Evolutionary conservation across 2,113 vertebrate species (phyloP).

Genomic region (Spea bombifrons): DNA sequence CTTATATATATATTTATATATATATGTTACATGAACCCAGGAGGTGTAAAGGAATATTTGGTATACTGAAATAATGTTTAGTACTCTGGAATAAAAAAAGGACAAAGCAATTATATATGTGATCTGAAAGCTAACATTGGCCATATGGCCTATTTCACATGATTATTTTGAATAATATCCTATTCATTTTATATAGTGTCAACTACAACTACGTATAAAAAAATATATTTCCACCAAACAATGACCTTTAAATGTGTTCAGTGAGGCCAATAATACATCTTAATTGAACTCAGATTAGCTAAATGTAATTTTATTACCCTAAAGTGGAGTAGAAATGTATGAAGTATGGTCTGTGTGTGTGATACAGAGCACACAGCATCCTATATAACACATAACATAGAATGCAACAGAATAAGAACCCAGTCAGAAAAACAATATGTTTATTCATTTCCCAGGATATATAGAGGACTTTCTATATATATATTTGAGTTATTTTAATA

Average conservation of each 20-base stretch:
- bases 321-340: not conserved
- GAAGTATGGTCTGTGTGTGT: not conserved
- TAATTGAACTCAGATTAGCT: not conserved
- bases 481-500: not conserved
- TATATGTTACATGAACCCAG: too few relatives aligned
- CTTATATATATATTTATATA: too few relatives aligned
- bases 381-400: not conserved
- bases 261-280: slow-evolving; percentile 1
- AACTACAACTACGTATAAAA: not conserved
- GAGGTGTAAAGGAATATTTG: too few relatives aligned
- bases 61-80: not conserved
- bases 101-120: not conserved
- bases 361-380: not conserved
- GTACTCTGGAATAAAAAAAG: not conserved
- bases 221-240: not conserved
- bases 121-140: not conserved
- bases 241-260: slow-evolving; percentile 16
- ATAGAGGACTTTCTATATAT: too few relatives aligned
- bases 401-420: not conserved
- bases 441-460: too few relatives aligned
- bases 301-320: slow-evolving; percentile 8
- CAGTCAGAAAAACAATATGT: not conserved
- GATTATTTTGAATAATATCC: not conserved
- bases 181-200: not conserved
- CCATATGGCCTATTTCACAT: slow-evolving; percentile 14